These are phyloP conservation scores for Eremobia ochroleuca DNA, from an alignment of 2,888 invertebrate genomes.

Conservation along the genomic window DNA sequence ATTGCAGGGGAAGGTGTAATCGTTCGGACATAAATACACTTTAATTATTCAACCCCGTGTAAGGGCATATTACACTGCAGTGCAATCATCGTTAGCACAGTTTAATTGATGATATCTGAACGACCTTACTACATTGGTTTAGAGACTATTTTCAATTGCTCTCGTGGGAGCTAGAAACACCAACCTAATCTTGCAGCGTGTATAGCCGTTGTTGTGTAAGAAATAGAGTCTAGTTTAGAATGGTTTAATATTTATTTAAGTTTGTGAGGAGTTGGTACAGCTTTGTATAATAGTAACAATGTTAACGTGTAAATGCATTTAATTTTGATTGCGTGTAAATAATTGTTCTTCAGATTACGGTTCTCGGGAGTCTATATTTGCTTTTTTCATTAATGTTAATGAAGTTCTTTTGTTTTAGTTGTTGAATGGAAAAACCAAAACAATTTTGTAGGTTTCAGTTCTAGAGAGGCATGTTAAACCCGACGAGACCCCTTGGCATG, in stretches of 20 bases:
- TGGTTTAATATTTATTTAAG: not conserved
- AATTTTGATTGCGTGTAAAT: slow-evolving; percentile 64
- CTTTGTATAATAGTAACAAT: slow-evolving; percentile 37
- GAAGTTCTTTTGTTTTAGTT: not conserved
- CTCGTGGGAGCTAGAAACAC: slow-evolving; percentile 28
- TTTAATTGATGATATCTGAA: slow-evolving; percentile 56
- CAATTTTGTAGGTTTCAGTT: not conserved
- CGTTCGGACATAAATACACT: slow-evolving; percentile 55
- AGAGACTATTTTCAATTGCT: slow-evolving; percentile 52
- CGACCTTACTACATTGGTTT: slow-evolving; percentile 48
- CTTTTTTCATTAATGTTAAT: slow-evolving; percentile 3
- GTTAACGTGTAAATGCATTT: slow-evolving; percentile 59
- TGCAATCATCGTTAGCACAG: slow-evolving; percentile 64
- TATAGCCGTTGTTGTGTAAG: slow-evolving; percentile 22
- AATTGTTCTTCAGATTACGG: slow-evolving; percentile 53
- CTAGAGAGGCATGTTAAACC: not conserved
- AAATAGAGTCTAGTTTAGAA: slow-evolving; percentile 31
- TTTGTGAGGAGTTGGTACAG: slow-evolving; percentile 38
- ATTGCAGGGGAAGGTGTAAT: slow-evolving; percentile 47
- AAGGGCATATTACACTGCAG: slow-evolving; percentile 58
- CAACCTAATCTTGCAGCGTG: slow-evolving; percentile 11
- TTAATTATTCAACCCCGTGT: slow-evolving; percentile 62
- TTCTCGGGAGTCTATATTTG: slow-evolving; percentile 32
- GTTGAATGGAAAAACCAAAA: not conserved
- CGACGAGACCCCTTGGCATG: not conserved